Evolutionary conservation across 1,140 invertebrate species (phyloP), one percentile per base, ranked within the genome.

Genomic region (Charaxes varanes): DNA sequence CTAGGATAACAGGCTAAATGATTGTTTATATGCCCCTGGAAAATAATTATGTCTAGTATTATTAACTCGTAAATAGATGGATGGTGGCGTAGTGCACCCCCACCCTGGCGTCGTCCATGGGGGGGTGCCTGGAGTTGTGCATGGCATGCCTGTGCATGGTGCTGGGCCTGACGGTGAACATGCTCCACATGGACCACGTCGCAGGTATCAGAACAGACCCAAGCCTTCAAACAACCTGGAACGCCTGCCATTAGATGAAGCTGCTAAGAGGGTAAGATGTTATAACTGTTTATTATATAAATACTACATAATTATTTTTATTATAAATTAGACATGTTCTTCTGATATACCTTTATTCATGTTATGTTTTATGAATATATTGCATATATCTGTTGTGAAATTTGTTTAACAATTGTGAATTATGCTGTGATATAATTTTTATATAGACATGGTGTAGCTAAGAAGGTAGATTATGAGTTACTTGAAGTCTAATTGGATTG

Each of bases 181-280:
- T 38, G 53, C 62, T 0, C 68, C 58, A 6, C 70, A 74, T 23
- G 74, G 66, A 0, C 68, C 71, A n/a, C 55, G 72, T 2, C 58
- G 72, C n/a, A 70, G 78, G 3, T 79, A 71, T 32, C 65, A 69
- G 22, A 81, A 73, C 34, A 49, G 80, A 17, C 70, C 76, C 2
- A 79, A 80, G 15, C 72, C 66, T 10, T 45, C 55, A 1, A 77
- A 60, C 40, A 80, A 74, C 35, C 38, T 70, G 14, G 79, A 85
- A 18, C 55, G 77, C 6, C 43, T 85, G 21, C 82, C 82, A 2
- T 50, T 85, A 4, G 80, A 84, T 58, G 82, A 85, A 60, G 82
- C 82, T 38, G 82, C 82, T 49, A 85, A 85, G 34, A 71, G 78
- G 53, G 82, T 85, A 64, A 53, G 15, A 21, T 12, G n/a, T n/a